Evolutionary conservation across 2,113 vertebrate species (phyloP).

Genomic region (Pogona vitticeps): DNA sequence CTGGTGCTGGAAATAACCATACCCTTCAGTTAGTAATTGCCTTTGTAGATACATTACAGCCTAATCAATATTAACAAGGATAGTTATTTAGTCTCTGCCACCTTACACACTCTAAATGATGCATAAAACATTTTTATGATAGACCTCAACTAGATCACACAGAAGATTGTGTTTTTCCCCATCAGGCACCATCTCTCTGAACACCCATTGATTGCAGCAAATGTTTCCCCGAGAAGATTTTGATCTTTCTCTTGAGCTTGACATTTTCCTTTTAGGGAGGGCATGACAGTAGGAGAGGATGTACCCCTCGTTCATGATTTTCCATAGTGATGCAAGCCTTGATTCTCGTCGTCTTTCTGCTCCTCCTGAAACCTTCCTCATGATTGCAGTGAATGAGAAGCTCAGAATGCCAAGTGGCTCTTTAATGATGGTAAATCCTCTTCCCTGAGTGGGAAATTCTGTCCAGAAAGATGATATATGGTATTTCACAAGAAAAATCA

Average conservation of each 20-base stretch:
- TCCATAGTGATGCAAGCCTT: too few species aligned
- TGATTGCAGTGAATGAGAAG: too few species aligned
- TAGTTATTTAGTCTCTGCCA: constrained; percentile 64
- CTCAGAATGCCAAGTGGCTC: too few species aligned
- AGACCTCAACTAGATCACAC: constrained; percentile 48
- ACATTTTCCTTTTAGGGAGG: not conserved
- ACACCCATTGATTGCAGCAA: not conserved
- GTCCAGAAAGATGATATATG: too few species aligned
- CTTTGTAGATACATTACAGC: constrained; percentile 61
- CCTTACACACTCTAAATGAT: constrained; percentile 62
- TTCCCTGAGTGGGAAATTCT: too few species aligned
- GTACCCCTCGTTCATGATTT: too few species aligned
- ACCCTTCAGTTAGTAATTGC: constrained; percentile 48
- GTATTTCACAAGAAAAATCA: too few species aligned
- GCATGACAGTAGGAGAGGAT: not conserved
- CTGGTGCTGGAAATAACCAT: constrained; percentile 35
- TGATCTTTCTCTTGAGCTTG: not conserved
- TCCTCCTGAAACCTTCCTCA: not conserved
- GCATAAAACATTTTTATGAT: constrained; percentile 63
- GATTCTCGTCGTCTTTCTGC: not conserved
- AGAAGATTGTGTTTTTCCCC: constrained; percentile 59
- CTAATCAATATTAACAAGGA: constrained; percentile 73
- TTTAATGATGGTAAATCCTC: too few species aligned
- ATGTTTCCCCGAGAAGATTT: not conserved
- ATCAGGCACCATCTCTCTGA: constrained; percentile 48